Conservation (phyloP, 2,797 vertebrate species). For the Benthosema pterotum region DNA sequence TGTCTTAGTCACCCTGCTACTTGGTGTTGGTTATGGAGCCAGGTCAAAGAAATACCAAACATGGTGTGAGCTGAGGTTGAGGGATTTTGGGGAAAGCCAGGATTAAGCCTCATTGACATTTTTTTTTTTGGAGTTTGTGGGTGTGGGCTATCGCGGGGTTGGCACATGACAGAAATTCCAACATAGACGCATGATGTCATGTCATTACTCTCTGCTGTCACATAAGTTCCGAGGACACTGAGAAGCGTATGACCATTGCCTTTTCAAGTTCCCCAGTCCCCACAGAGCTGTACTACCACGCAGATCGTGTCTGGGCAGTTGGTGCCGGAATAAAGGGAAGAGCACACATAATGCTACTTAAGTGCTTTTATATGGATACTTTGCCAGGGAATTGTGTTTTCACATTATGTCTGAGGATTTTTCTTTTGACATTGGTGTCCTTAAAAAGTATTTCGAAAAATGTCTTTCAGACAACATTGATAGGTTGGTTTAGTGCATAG, state of each 20-base stretch:
- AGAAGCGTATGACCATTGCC: slow-evolving; percentile 18
- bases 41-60: slow-evolving; percentile 47
- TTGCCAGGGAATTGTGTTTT: slow-evolving; percentile 76
- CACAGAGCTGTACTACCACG: slow-evolving; percentile 59
- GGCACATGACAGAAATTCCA: slow-evolving; percentile 37
- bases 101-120: slow-evolving; percentile 31
- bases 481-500: slow-evolving; percentile 65
- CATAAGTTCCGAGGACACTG: slow-evolving; percentile 38
- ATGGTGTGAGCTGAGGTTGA: slow-evolving; percentile 34
- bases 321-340: slow-evolving; percentile 71
- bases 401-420: slow-evolving; percentile 66
- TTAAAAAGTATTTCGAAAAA: slow-evolving; percentile 70
- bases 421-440: slow-evolving; percentile 68
- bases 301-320: slow-evolving; percentile 61
- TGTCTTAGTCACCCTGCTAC: slow-evolving; percentile 17
- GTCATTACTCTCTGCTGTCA: slow-evolving; percentile 22
- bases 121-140: slow-evolving; percentile 27
- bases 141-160: slow-evolving; percentile 15
- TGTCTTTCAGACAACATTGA: slow-evolving; percentile 54
- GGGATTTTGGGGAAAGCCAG: slow-evolving; percentile 46
- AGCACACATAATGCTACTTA: slow-evolving; percentile 74
- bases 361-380: slow-evolving; percentile 79
- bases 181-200: slow-evolving; percentile 40
- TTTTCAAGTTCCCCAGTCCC: slow-evolving; percentile 42
- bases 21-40: slow-evolving; percentile 30